Conservation (phyloP, 2,888 invertebrate species). For the Andrena hattorfiana region DNA sequence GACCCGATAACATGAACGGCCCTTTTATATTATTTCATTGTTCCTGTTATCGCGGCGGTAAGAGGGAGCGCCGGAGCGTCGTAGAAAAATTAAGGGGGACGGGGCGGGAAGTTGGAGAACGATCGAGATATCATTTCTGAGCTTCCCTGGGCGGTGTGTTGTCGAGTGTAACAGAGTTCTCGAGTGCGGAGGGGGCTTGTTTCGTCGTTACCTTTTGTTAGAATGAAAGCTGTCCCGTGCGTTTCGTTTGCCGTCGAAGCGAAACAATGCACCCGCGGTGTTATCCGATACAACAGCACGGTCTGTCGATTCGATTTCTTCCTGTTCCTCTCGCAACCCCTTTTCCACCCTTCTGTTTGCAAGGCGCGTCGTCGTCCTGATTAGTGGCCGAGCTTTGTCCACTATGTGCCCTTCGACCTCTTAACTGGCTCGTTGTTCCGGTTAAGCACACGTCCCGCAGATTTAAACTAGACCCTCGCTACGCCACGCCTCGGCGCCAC, state of each 20-base stretch:
- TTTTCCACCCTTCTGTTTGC: slow-evolving; percentile 39
- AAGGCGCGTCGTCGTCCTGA: not conserved
- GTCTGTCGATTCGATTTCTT: slow-evolving; percentile 60
- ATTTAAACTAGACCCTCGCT: no score
- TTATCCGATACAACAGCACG: slow-evolving; percentile 61
- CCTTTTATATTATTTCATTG: slow-evolving; percentile 27
- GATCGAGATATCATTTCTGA: slow-evolving; percentile 27
- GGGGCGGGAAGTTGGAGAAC: not conserved
- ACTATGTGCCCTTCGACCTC: no score
- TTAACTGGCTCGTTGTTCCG: no score
- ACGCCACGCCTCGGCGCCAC: no score
- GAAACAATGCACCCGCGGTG: slow-evolving; percentile 61
- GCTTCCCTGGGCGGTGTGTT: not conserved
- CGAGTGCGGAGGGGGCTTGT: slow-evolving; percentile 23
- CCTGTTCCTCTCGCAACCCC: slow-evolving; percentile 27
- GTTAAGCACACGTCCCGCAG: no score
- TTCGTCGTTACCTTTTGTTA: slow-evolving; percentile 59
- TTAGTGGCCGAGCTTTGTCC: no score
- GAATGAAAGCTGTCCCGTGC: slow-evolving; percentile 38
- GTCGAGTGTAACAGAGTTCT: slow-evolving; percentile 19
- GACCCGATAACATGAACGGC: slow-evolving; percentile 11
- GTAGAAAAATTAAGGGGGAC: slow-evolving; percentile 16
- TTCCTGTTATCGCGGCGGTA: slow-evolving; percentile 18
- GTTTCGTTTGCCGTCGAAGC: slow-evolving; percentile 54
- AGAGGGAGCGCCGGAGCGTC: slow-evolving; percentile 7